phyloP scores from a whole-genome alignment of 1,140 invertebrate genomes.

The Cotesia chilonis region DNA sequence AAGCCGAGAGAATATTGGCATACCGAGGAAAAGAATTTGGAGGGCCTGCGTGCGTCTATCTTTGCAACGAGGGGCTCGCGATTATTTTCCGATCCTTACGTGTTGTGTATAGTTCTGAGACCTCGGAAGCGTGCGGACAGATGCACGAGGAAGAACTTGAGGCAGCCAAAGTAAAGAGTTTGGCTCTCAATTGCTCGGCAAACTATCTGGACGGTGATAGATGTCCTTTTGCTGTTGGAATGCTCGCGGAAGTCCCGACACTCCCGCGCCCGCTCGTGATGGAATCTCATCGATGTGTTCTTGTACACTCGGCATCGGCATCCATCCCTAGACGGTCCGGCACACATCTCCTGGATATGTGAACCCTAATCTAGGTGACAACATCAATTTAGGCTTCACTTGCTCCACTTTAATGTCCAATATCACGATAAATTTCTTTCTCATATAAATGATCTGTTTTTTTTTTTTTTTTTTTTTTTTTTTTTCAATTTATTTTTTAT shows the following conservation, averaged over 20 bases:
- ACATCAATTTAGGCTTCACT: slow-evolving; percentile 15
- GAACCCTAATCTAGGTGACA: slow-evolving; percentile 31
- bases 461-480: not conserved
- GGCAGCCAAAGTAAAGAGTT: slow-evolving; percentile 27
- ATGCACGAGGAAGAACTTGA: not conserved
- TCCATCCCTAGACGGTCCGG: slow-evolving; percentile 14
- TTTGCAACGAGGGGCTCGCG: slow-evolving; percentile 17
- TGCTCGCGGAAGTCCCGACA: slow-evolving; percentile 46
- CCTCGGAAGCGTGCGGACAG: not conserved
- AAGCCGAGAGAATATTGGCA: slow-evolving; percentile 60
- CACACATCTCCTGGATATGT: slow-evolving; percentile 9
- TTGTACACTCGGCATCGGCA: slow-evolving; percentile 15
- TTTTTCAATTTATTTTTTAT: not conserved
- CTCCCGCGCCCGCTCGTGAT: slow-evolving; percentile 36
- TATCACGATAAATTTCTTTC: not conserved
- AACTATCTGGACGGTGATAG: slow-evolving; percentile 56
- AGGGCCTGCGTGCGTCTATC: slow-evolving; percentile 25
- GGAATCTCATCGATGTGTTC: slow-evolving; percentile 40
- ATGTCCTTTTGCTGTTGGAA: slow-evolving; percentile 60
- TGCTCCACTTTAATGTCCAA: slow-evolving; percentile 2
- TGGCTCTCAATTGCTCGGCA: slow-evolving; percentile 58
- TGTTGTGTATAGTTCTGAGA: slow-evolving; percentile 11
- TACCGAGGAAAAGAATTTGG: slow-evolving; percentile 65
- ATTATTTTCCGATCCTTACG: not conserved
- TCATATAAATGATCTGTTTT: not conserved